These are phyloP conservation scores for Incurvaria masculella DNA, from an alignment of 2,888 invertebrate genomes.

Conservation along the genomic window DNA sequence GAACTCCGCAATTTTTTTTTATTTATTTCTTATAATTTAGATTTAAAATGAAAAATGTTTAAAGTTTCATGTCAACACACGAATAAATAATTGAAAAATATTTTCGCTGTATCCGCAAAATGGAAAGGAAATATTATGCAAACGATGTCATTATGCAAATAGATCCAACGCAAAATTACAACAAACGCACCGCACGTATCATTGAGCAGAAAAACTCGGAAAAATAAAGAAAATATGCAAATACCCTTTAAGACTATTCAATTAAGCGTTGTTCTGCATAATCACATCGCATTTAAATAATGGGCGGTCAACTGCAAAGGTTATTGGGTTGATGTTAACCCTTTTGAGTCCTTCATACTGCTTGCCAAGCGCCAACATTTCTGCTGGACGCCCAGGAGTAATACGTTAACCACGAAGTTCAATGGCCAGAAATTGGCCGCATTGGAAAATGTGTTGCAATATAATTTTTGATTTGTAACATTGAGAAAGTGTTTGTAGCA, in stretches of 20 bases:
- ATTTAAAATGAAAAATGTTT: too few species aligned
- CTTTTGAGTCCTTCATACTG: too few species aligned
- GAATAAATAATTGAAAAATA: neutral
- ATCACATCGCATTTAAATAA: neutral
- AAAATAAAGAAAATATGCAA: neutral
- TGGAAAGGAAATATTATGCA: neutral
- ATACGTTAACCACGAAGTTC: too few species aligned
- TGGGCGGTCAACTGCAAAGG: neutral
- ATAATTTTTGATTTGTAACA: too few species aligned
- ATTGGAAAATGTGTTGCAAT: too few species aligned
- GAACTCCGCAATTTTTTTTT: too few species aligned
- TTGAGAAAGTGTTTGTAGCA: too few species aligned
- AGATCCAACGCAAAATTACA: neutral
- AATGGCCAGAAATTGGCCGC: too few species aligned
- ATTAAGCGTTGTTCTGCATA: neutral
- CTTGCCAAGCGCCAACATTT: too few species aligned
- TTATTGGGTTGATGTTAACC: neutral
- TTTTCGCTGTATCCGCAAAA: neutral
- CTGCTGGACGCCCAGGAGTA: too few species aligned
- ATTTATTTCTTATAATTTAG: too few species aligned
- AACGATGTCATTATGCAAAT: neutral
- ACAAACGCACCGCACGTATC: neutral
- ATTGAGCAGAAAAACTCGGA: neutral
- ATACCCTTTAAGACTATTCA: neutral
- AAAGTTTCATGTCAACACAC: too few species aligned